phyloP scores from a whole-genome alignment of 1,140 invertebrate species.

The Chironomus tepperi region DNA sequence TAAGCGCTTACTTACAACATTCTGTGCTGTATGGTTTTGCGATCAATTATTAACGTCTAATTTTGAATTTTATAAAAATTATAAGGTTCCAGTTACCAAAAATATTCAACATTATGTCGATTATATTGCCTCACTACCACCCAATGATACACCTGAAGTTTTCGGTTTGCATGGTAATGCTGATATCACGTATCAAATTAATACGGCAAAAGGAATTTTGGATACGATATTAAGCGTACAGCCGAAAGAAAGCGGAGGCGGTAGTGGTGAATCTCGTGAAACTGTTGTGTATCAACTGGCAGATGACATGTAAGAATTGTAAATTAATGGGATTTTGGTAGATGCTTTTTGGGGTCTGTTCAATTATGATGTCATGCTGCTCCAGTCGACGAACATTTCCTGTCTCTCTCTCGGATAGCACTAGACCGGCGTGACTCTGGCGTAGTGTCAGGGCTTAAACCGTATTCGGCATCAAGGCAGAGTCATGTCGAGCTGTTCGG shows the following conservation, averaged over 20 bases:
- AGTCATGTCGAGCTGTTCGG: no score
- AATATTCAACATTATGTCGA: slow-evolving; percentile 74
- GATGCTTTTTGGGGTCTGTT: no score
- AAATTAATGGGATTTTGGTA: background rate
- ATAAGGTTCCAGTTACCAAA: slow-evolving; percentile 71
- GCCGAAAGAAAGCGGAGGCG: slow-evolving; percentile 84
- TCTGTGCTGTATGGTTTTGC: slow-evolving; percentile 85
- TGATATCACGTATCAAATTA: slow-evolving; percentile 94
- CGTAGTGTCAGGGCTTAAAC: no score
- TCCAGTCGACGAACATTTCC: no score
- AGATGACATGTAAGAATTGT: slow-evolving; percentile 70
- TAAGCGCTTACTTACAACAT: slow-evolving; percentile 81
- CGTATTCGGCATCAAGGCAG: no score
- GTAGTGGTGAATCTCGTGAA: slow-evolving; percentile 79
- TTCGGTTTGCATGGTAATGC: slow-evolving; percentile 95
- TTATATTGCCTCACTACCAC: slow-evolving; percentile 76
- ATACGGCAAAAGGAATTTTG: slow-evolving; percentile 84
- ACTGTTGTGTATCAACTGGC: slow-evolving; percentile 81
- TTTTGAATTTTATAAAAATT: slow-evolving; percentile 83
- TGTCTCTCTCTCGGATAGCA: no score
- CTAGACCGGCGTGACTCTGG: no score
- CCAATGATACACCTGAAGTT: slow-evolving; percentile 85
- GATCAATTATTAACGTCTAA: slow-evolving; percentile 70
- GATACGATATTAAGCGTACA: slow-evolving; percentile 92
- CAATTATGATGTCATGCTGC: no score